Conservation (phyloP, 2,113 vertebrate genomes). For the Thermophis baileyi region DNA sequence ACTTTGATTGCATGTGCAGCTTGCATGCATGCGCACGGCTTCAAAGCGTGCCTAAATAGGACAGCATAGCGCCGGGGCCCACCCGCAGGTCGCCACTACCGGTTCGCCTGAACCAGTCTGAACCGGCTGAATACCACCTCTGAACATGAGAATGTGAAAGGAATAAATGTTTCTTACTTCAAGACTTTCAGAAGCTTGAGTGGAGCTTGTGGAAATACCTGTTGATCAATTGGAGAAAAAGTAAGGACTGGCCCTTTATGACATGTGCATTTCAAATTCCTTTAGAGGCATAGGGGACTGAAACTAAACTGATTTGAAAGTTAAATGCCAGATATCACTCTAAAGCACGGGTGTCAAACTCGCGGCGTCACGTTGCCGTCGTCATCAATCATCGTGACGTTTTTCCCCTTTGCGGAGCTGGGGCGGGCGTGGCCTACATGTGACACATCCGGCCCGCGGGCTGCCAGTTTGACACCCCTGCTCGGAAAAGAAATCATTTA, state of each 20-base stretch:
- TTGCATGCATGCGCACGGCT: no score
- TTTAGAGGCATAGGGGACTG: neutral
- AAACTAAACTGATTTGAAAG: neutral
- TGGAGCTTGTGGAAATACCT: neutral
- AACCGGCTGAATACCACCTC: no score
- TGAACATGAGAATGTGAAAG: neutral
- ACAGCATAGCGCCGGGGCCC: no score
- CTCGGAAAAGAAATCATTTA: neutral
- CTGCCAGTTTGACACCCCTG: no score
- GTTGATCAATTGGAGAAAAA: neutral
- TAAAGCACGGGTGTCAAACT: neutral
- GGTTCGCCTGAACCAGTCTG: no score
- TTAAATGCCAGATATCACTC: neutral
- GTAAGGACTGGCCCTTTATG: neutral
- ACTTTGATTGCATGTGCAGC: no score
- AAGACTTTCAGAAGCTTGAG: neutral
- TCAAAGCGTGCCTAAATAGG: no score
- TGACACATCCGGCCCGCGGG: accelerated
- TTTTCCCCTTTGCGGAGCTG: no score
- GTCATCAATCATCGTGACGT: no score
- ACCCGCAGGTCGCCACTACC: no score
- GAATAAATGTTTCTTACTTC: neutral
- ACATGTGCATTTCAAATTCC: neutral
- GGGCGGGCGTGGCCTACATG: no score
- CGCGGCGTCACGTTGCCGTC: no score